These are phyloP conservation scores for Neodiprion lecontei DNA, from an alignment of 1,140 invertebrate genomes.

Conservation along the genomic window DNA sequence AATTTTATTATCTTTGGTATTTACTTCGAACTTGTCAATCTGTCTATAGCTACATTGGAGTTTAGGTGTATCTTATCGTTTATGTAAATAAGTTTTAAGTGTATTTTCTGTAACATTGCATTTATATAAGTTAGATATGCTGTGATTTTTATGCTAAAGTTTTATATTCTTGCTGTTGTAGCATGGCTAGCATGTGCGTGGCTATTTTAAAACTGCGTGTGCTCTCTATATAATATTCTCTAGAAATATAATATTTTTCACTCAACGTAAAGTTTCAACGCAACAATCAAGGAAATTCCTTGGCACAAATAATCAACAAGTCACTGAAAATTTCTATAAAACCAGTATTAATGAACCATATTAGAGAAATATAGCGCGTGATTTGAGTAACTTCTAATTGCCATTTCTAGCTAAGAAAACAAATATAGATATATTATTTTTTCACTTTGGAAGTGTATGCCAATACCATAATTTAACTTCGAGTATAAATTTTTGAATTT, in stretches of 20 bases:
- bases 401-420: neutral
- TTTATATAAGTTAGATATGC: conserved; percentile 8
- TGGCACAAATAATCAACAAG: conserved; percentile 8
- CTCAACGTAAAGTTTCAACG: neutral
- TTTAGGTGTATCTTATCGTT: neutral
- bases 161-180: conserved; percentile 38
- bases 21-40: neutral
- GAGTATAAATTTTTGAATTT: too few relatives aligned
- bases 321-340: neutral
- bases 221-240: neutral
- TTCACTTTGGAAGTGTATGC: too few relatives aligned
- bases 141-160: conserved; percentile 18
- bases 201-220: conserved; percentile 30
- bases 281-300: conserved; percentile 14
- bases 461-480: too few relatives aligned
- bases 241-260: conserved; percentile 2
- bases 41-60: neutral
- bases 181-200: conserved; percentile 32
- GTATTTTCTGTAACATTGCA: neutral
- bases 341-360: neutral
- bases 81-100: conserved; percentile 1
- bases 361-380: neutral
- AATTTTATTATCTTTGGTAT: neutral
- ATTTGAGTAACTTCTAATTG: neutral
- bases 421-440: too few relatives aligned